These are phyloP conservation scores for Porphyrio hochstetteri DNA, from an alignment of 2,113 vertebrate species.

Conservation along the genomic window DNA sequence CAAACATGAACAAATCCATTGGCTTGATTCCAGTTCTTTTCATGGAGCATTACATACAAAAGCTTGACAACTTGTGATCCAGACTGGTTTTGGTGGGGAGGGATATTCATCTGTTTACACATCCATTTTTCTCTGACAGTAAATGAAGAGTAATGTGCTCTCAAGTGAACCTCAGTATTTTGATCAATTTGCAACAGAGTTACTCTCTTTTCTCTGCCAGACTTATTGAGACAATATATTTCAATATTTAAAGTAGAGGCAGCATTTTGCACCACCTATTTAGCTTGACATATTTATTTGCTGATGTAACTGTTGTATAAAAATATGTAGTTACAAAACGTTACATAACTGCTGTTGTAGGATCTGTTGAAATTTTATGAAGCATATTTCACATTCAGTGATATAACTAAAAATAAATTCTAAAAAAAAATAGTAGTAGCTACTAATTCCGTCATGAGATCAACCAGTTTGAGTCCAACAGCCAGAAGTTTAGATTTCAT, in stretches of 20 bases:
- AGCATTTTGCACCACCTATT: background rate
- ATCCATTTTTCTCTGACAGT: background rate
- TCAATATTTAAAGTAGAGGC: constrained; percentile 13
- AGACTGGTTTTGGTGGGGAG: background rate
- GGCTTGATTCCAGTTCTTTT: background rate
- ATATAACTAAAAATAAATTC: background rate
- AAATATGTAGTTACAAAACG: background rate
- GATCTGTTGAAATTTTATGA: background rate
- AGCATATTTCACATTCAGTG: background rate
- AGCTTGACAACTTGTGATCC: background rate
- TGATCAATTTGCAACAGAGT: background rate
- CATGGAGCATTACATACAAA: background rate
- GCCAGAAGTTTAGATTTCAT: background rate
- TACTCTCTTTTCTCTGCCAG: constrained; percentile 5
- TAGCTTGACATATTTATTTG: constrained; percentile 21
- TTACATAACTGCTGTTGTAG: background rate
- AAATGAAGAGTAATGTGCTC: constrained; percentile 28
- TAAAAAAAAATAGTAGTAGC: background rate
- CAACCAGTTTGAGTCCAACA: background rate
- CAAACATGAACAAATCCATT: background rate
- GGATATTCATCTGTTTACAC: constrained; percentile 18
- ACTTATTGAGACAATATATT: constrained; percentile 21
- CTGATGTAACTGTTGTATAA: background rate
- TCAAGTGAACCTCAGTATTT: background rate
- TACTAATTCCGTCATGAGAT: background rate